Base-by-base conservation (phyloP, 1,140 invertebrate species). In the Papilio machaon region DNA sequence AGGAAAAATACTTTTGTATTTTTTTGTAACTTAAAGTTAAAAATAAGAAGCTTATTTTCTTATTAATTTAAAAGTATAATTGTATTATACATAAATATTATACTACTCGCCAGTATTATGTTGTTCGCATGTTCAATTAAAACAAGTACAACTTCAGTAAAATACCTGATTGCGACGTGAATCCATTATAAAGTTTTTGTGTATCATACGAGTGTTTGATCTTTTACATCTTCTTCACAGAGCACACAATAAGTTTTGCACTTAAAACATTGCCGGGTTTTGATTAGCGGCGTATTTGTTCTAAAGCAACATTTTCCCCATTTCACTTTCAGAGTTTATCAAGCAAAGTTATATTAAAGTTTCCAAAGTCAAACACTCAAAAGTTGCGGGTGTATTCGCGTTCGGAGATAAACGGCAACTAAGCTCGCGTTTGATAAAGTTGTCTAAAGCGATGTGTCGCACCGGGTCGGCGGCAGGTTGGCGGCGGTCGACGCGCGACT, bases 381-480 rank as follows among this genome's bases (percentile, higher is more conserved):
- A 84, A 86, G 83, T 84, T 83, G 58, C 79, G 79, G 38, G 47
- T 79, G 80, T 85, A 80, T 79, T 85, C 83, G 80, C 82, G 82
- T 82, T 82, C 75, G 54, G 70, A 86, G 80, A 82, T 81, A 88
- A 87, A 84, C 85, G 82, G 78, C 78, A 88, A 89, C 80, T 88
- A 81, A 83, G 81, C 83, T 88, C 86, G 88, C 85, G 46, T 43
- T 80, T 75, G 82, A 81, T 77, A 85, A 94, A 93, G 92, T 93
- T 92, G 83, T 70, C 79, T 79, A 54, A 75, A 60, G 54, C n/a
- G 67, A 52, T 77, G 4, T 7, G 79, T 83, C 85, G 85, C 84
- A 91, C 23, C 91, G 89, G 89, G 67, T 85, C 82, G 85, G 81
- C 58, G 85, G 86, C 86, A 7, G 38, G 38, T 43, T 43, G 38